Conservation (phyloP, 2,888 invertebrate species). For the Frankliniella intonsa region DNA sequence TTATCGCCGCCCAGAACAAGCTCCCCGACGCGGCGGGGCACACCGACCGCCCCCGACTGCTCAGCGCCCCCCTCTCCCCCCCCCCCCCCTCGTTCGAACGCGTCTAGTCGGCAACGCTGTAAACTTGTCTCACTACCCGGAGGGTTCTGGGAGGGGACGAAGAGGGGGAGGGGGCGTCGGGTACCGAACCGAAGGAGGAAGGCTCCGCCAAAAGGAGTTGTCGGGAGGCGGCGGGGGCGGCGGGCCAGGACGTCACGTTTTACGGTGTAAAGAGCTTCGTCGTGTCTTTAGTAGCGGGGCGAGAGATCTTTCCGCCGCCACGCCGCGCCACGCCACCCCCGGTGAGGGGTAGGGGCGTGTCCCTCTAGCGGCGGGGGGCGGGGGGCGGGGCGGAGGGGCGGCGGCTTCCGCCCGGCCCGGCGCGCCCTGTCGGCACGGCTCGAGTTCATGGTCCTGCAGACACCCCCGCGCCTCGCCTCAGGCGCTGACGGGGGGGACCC, state of each 20-base stretch:
- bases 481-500: neutral
- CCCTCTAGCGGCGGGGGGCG: neutral
- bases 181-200: neutral
- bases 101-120: conserved; percentile 11
- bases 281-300: conserved; percentile 13
- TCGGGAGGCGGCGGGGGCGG: neutral
- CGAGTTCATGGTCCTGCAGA: conserved; percentile 13
- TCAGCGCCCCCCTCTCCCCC: neutral
- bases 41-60: neutral
- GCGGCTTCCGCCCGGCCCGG: neutral
- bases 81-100: neutral
- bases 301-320: neutral
- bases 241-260: conserved; percentile 3
- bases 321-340: neutral
- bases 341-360: neutral
- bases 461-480: neutral
- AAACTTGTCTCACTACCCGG: neutral
- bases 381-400: neutral
- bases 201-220: too few relatives aligned
- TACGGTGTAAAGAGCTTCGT: conserved; percentile 22
- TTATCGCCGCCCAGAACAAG: too few relatives aligned
- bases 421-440: neutral
- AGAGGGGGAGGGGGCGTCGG: neutral
- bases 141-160: neutral
- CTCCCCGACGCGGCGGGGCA: too few relatives aligned